These are phyloP conservation scores for Hetaerina titia DNA, from an alignment of 2,888 invertebrate species.

Conservation along the genomic window DNA sequence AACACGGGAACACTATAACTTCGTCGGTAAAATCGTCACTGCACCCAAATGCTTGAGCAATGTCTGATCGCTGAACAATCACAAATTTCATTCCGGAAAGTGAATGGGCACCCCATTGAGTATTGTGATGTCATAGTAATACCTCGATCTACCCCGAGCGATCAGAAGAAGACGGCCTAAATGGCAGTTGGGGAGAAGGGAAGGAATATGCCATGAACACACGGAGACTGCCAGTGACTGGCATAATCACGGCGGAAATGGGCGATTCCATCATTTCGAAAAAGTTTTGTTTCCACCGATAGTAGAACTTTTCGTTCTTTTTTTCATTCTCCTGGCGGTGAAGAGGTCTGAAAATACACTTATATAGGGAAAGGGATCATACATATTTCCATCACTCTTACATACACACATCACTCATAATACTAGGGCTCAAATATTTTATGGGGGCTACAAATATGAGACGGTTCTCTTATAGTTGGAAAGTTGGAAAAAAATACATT, in stretches of 20 bases:
- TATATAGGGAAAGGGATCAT: background rate
- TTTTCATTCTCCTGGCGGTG: constrained; percentile 26
- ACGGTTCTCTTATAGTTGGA: too few species aligned
- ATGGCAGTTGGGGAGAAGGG: background rate
- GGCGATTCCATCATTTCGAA: background rate
- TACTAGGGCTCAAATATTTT: too few species aligned
- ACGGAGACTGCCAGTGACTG: constrained; percentile 35
- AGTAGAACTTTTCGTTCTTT: constrained; percentile 42
- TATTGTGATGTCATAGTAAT: background rate
- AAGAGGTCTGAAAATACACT: background rate
- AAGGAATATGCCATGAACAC: background rate
- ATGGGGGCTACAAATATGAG: too few species aligned
- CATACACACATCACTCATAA: too few species aligned
- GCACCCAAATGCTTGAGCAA: background rate
- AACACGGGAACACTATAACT: background rate
- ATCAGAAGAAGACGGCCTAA: background rate
- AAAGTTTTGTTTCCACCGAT: constrained; percentile 28
- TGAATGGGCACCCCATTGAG: background rate
- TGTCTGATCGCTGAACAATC: background rate
- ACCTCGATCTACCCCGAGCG: too few species aligned
- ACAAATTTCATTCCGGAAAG: background rate
- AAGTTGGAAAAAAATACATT: too few species aligned
- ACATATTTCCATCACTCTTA: background rate
- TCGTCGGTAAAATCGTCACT: background rate
- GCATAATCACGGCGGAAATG: constrained; percentile 22